Percentiles rank a stretch among this genome's conserved stretches.
Conservation (phyloP, 2,888 invertebrate genomes). For the Silvanus unidentatus region DNA sequence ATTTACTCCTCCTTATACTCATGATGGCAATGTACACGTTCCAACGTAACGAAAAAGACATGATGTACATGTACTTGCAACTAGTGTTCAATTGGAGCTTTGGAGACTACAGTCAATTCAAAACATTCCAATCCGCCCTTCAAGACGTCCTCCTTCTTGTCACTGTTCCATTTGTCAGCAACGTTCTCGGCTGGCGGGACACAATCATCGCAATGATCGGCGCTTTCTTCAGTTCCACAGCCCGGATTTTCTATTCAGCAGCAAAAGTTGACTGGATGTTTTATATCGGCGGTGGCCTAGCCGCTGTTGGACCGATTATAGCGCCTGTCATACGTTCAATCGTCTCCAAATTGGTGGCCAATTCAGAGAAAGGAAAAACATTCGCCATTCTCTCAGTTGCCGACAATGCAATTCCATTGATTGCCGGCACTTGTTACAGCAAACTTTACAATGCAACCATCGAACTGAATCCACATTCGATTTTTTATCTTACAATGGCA, state of each 20-base stretch:
- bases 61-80: slow-evolving; percentile 69
- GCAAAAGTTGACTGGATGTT: slow-evolving; percentile 54
- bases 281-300: slow-evolving; percentile 67
- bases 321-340: slow-evolving; percentile 76
- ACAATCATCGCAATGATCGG: slow-evolving; percentile 70
- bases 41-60: slow-evolving; percentile 74
- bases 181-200: slow-evolving; percentile 60
- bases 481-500: slow-evolving; percentile 66
- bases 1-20: slow-evolving; percentile 62
- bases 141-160: slow-evolving; percentile 67
- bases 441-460: slow-evolving; percentile 68
- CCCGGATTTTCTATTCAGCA: slow-evolving; percentile 62
- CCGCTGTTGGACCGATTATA: slow-evolving; percentile 71
- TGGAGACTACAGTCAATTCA: slow-evolving; percentile 63
- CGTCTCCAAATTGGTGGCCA: slow-evolving; percentile 69
- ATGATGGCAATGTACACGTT: slow-evolving; percentile 77
- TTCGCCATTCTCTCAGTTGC: slow-evolving; percentile 73
- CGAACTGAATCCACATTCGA: slow-evolving; percentile 52
- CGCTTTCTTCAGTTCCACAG: slow-evolving; percentile 61
- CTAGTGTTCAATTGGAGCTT: slow-evolving; percentile 68
- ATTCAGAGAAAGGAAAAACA: slow-evolving; percentile 69
- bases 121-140: slow-evolving; percentile 64
- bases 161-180: slow-evolving; percentile 67
- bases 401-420: slow-evolving; percentile 71
- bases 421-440: slow-evolving; percentile 67